Conservation (phyloP, 2,113 vertebrate genomes). For the Menura novaehollandiae region DNA sequence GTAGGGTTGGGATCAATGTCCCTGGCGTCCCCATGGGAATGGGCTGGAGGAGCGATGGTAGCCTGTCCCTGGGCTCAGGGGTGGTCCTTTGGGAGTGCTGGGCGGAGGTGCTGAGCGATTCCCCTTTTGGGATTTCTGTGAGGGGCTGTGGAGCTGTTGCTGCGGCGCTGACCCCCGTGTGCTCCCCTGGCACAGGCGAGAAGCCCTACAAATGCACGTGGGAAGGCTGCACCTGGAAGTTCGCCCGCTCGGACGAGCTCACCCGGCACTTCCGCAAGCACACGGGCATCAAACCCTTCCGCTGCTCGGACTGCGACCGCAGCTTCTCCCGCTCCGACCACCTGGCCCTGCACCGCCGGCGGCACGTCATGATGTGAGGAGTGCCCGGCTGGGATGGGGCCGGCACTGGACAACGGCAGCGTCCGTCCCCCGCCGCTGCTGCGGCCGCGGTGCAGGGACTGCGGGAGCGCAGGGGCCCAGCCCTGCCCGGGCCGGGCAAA, state of each 20-base stretch:
- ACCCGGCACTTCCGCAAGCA: constrained; percentile 96
- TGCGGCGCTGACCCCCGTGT: neutral
- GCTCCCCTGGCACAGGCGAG: neutral
- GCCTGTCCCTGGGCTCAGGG: rapidly evolving
- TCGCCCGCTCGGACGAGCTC: constrained; percentile 73
- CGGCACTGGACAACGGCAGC: neutral
- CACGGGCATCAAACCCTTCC: constrained; percentile 96
- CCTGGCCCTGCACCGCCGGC: constrained; percentile 90
- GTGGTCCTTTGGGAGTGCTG: neutral
- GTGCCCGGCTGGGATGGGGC: neutral
- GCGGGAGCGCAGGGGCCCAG: neutral
- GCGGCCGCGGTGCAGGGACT: neutral
- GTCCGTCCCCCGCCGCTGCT: neutral
- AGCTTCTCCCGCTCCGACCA: constrained; percentile 97
- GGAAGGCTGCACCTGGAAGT: neutral
- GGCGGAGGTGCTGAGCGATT: rapidly evolving
- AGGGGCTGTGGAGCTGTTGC: rapidly evolving
- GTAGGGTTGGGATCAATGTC: constrained; percentile 38
- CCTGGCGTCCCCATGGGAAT: rapidly evolving
- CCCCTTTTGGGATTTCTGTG: rapidly evolving
- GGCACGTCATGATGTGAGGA: constrained; percentile 94
- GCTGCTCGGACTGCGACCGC: constrained; percentile 92
- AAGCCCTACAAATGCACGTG: neutral
- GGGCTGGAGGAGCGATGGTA: rapidly evolving
- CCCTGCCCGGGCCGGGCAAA: neutral